Conservation (phyloP, 2,113 vertebrate species). For the Propithecus coquereli region DNA sequence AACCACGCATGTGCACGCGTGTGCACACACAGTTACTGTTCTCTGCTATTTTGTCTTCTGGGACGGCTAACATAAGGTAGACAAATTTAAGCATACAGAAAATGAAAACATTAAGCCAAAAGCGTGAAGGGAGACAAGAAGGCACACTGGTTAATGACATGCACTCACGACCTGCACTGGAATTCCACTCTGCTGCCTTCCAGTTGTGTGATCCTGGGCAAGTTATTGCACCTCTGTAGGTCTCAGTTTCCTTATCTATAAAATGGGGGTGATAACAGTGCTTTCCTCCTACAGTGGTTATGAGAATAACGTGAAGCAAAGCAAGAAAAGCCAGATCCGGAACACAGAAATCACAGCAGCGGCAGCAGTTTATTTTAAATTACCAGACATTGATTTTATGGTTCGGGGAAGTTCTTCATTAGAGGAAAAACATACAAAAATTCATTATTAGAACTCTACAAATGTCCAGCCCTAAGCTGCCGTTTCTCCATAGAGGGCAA, state of each 20-base stretch:
- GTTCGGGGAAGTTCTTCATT: neutral
- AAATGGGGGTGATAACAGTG: neutral
- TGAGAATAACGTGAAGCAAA: neutral
- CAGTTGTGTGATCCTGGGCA: no score
- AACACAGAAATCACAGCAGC: neutral
- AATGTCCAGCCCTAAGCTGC: no score
- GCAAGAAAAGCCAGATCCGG: neutral
- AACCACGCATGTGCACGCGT: accelerated
- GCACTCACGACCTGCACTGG: neutral
- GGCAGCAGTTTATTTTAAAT: neutral
- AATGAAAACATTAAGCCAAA: neutral
- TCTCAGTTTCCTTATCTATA: neutral
- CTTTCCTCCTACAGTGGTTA: neutral
- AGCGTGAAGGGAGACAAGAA: neutral
- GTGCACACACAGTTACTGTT: neutral
- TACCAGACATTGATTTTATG: neutral
- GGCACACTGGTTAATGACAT: neutral
- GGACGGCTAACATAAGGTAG: neutral
- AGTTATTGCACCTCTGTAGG: no score
- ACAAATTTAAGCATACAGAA: neutral
- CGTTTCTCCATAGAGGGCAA: neutral
- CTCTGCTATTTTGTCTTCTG: neutral
- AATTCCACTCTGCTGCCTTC: neutral
- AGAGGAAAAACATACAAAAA: neutral
- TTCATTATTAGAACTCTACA: neutral